Percentiles rank a stretch among this genome's conserved stretches.
phyloP scores from a whole-genome alignment of 35 echinoderm and acorn worm species.

The Diadema setosum region DNA sequence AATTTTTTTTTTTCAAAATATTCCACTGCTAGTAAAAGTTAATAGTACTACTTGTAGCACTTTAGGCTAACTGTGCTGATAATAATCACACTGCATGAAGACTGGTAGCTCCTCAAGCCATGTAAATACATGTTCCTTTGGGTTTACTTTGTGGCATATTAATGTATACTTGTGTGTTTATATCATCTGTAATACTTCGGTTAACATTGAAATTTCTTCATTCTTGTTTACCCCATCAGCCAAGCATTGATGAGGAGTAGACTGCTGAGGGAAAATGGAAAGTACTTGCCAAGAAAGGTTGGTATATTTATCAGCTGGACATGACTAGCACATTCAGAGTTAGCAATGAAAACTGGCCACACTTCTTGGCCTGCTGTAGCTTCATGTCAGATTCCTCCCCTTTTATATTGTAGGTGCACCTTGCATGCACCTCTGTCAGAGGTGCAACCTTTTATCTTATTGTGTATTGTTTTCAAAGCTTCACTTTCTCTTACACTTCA shows the following conservation, averaged over 20 bases:
- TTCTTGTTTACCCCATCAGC: slow-evolving; percentile 46
- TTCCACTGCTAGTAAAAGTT: too few species aligned
- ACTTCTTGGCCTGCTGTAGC: background rate
- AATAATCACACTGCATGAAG: too few species aligned
- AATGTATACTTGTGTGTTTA: too few species aligned
- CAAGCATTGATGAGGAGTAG: slow-evolving; percentile 95
- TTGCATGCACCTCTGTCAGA: background rate
- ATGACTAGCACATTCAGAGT: background rate
- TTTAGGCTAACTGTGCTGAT: too few species aligned
- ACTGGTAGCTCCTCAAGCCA: too few species aligned
- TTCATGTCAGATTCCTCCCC: too few species aligned
- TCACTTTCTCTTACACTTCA: background rate
- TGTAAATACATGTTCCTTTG: too few species aligned
- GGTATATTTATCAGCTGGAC: background rate
- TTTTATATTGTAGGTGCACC: too few species aligned
- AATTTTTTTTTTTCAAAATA: too few species aligned
- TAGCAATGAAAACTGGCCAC: background rate
- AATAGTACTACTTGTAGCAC: too few species aligned
- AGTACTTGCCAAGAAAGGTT: slow-evolving; percentile 88
- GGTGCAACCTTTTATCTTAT: background rate
- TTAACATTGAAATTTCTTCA: background rate
- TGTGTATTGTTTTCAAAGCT: background rate
- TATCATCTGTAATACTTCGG: too few species aligned
- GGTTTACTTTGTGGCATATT: too few species aligned
- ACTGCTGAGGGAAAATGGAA: slow-evolving; percentile 95